phyloP scores from a whole-genome alignment of 2,113 vertebrate genomes.

The Hippocampus comes region DNA sequence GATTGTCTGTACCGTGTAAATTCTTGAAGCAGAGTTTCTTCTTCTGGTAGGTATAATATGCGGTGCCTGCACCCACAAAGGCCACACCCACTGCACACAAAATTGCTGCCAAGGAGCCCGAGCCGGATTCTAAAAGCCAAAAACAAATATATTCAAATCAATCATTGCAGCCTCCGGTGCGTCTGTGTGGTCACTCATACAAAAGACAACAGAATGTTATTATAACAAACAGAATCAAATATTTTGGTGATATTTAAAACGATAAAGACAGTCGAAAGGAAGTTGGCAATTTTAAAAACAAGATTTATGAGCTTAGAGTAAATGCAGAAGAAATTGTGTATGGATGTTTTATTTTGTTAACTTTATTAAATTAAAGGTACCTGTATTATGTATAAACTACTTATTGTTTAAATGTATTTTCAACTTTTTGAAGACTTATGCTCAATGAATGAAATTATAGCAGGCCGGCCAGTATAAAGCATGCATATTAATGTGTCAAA shows the following conservation, averaged over 20 bases:
- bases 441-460: no score
- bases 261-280: no score
- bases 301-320: no score
- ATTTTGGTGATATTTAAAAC: not conserved
- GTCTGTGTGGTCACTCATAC: not conserved
- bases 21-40: constrained; percentile 88
- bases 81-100: constrained; percentile 72
- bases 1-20: constrained; percentile 52
- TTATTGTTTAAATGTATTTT: no score
- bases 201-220: not conserved
- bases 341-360: no score
- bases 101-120: constrained; percentile 73
- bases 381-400: no score
- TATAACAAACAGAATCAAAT: not conserved
- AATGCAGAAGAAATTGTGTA: no score
- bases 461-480: no score
- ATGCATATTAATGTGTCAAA: no score
- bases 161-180: not conserved
- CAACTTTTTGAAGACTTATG: no score
- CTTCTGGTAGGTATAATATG: constrained; percentile 85
- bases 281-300: no score
- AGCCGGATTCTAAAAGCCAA: constrained; percentile 23
- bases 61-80: constrained; percentile 72
- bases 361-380: no score
- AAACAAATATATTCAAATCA: not conserved